Percentiles rank a stretch among this genome's conserved stretches.
Conservation (phyloP, 2,797 vertebrate species). For the Acanthopagrus latus region DNA sequence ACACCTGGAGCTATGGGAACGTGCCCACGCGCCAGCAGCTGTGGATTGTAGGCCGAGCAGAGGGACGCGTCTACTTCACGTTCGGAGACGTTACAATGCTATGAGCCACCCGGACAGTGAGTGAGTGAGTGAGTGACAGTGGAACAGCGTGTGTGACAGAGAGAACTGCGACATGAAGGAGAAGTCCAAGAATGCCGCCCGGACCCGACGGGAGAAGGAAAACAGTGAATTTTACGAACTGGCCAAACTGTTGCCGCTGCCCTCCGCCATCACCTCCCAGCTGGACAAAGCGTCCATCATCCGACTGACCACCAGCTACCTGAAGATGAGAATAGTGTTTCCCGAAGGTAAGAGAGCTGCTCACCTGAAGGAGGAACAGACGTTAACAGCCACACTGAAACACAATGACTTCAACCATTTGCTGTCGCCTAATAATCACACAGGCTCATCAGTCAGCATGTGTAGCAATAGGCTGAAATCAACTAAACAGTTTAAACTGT, state of each 20-base stretch:
- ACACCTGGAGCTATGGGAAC: conserved; percentile 57
- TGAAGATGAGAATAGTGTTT: conserved; percentile 97
- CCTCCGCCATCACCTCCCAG: conserved; percentile 98
- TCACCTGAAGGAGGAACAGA: neutral
- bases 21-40: conserved; percentile 23
- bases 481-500: too few relatives aligned
- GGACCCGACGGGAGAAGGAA: conserved; percentile 97
- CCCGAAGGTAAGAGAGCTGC: conserved; percentile 90
- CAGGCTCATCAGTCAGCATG: too few relatives aligned
- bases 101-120: conserved; percentile 49
- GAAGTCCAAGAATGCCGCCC: conserved; percentile 98
- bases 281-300: conserved; percentile 99
- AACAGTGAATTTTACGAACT: conserved; percentile 99
- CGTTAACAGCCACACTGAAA: neutral
- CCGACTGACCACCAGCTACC: conserved; percentile 96
- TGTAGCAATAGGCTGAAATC: too few relatives aligned
- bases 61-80: neutral
- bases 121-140: conserved; percentile 74
- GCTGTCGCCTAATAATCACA: too few relatives aligned
- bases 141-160: conserved; percentile 40
- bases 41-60: conserved; percentile 50
- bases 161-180: conserved; percentile 91
- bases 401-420: too few relatives aligned
- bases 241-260: conserved; percentile 96
- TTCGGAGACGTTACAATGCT: neutral